Evolutionary conservation across 1,140 invertebrate genomes (phyloP).

Genomic region (Teleogryllus occipitalis): DNA sequence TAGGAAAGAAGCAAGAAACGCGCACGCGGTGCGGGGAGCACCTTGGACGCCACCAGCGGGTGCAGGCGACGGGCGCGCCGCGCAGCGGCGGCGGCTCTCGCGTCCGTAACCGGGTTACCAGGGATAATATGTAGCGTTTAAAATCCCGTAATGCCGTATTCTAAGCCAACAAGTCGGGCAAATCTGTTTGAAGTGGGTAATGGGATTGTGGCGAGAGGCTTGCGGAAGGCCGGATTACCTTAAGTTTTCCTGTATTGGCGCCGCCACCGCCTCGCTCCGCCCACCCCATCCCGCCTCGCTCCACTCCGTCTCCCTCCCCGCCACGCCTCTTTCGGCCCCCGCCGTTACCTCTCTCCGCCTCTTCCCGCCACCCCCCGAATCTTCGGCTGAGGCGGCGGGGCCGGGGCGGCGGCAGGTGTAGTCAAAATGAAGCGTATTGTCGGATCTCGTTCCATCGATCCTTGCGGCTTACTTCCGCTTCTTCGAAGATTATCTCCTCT

Average conservation of each 20-base stretch:
- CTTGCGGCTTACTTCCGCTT: not conserved
- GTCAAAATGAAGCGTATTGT: not conserved
- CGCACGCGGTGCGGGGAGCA: no score
- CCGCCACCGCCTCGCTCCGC: no score
- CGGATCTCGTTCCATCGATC: not conserved
- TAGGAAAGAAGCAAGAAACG: no score
- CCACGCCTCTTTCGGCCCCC: no score
- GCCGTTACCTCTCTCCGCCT: no score
- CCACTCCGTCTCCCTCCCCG: not conserved
- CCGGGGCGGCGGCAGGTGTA: not conserved
- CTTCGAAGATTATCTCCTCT: not conserved
- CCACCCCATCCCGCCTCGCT: not conserved
- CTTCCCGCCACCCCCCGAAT: no score
- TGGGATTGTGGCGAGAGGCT: not conserved
- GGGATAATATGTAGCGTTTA: conserved; percentile 1
- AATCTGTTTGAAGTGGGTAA: conserved; percentile 4
- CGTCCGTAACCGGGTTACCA: not conserved
- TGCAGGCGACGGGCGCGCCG: no score
- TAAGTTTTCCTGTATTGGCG: not conserved
- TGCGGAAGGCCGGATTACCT: not conserved
- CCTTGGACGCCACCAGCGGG: no score
- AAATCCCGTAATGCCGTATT: conserved; percentile 4
- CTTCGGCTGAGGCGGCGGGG: no score
- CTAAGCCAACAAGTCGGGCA: not conserved
- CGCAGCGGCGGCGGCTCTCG: not conserved